These are phyloP conservation scores for Zosterops hypoxanthus DNA, from an alignment of 2,113 vertebrate species.

Conservation along the genomic window DNA sequence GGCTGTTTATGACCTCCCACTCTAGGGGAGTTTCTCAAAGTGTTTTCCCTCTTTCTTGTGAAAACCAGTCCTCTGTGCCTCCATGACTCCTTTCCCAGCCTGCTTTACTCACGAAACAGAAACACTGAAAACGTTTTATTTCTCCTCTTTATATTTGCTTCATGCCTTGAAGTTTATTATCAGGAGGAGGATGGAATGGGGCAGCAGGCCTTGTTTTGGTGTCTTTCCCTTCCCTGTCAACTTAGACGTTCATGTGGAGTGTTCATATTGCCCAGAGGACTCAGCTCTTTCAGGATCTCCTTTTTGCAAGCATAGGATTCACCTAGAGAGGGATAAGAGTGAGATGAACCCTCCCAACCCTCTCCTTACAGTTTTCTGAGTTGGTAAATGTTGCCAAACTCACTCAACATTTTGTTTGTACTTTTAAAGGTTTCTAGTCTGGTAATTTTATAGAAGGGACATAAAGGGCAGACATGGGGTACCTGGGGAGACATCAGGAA, in stretches of 20 bases:
- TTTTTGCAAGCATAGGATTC: not conserved
- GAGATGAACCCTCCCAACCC: not conserved
- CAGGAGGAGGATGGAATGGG: not conserved
- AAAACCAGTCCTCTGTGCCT: not conserved
- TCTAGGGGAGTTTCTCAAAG: not conserved
- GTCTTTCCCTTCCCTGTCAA: not conserved
- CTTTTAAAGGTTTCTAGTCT: not conserved
- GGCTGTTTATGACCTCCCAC: not conserved
- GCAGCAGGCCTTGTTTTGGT: not conserved
- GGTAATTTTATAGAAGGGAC: not conserved
- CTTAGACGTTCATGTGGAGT: rapidly evolving
- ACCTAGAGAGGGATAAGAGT: not conserved
- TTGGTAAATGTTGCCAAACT: not conserved
- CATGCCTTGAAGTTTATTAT: not conserved
- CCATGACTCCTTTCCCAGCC: not conserved
- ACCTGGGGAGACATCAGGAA: not conserved
- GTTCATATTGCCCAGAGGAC: not conserved
- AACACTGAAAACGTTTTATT: not conserved
- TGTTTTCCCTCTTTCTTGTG: not conserved
- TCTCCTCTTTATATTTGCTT: not conserved
- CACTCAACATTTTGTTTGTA: not conserved
- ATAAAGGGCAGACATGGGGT: rapidly evolving
- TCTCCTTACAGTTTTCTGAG: not conserved
- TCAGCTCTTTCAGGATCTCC: not conserved
- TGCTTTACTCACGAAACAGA: not conserved